Evolutionary conservation across 2,113 vertebrate genomes (phyloP).

Genomic region (Salvelinus namaycush): DNA sequence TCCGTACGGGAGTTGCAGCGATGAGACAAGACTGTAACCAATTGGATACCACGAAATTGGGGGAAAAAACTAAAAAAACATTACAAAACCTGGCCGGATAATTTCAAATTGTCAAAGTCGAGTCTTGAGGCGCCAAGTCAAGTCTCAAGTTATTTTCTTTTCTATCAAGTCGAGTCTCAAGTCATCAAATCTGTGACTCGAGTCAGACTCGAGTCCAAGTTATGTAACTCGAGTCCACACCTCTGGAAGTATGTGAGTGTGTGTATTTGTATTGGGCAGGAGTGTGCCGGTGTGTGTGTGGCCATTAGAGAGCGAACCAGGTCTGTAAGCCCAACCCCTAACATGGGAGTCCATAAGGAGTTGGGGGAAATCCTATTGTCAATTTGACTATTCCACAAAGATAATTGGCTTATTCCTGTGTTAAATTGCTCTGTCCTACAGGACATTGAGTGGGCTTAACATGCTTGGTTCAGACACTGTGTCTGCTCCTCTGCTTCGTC

Average conservation of each 20-base stretch:
- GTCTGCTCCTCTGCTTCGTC: slow-evolving; percentile 59
- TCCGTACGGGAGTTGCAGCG: too few species aligned
- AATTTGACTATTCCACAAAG: slow-evolving; percentile 63
- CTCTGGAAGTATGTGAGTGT: slow-evolving; percentile 24
- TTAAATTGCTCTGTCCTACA: slow-evolving; percentile 69
- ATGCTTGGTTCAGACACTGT: slow-evolving; percentile 56
- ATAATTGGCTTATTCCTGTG: slow-evolving; percentile 77
- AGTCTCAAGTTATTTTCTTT: too few species aligned
- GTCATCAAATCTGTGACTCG: too few species aligned
- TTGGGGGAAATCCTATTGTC: slow-evolving; percentile 67
- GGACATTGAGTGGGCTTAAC: slow-evolving; percentile 66
- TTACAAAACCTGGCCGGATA: background rate
- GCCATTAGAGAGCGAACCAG: slow-evolving; percentile 13
- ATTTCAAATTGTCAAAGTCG: background rate
- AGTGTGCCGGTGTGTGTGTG: slow-evolving; percentile 10
- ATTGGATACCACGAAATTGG: too few species aligned
- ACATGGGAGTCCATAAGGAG: slow-evolving; percentile 61
- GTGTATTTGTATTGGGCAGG: slow-evolving; percentile 24
- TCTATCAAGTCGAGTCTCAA: too few species aligned
- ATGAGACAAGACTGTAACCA: too few species aligned
- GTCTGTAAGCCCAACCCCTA: slow-evolving; percentile 50
- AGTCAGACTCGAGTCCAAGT: too few species aligned
- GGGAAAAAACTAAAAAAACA: too few species aligned
- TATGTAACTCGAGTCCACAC: too few species aligned
- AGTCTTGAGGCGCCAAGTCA: too few species aligned